Evolutionary conservation across 2,113 vertebrate genomes (phyloP).

Genomic region (Scophthalmus maximus): DNA sequence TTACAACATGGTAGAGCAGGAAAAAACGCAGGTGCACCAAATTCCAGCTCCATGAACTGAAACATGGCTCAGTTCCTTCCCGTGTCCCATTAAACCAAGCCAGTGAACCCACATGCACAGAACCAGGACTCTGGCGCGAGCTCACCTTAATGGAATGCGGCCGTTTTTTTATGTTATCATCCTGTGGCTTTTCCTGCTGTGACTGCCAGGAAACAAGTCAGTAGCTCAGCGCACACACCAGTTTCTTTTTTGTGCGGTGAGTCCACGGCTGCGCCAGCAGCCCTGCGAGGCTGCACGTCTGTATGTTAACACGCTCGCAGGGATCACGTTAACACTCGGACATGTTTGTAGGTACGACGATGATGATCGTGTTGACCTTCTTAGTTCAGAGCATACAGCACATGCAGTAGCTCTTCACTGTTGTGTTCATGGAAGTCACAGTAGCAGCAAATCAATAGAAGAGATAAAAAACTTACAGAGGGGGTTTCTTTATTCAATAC

Average conservation of each 20-base stretch:
- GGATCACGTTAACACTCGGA: too few species aligned
- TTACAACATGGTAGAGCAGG: not conserved
- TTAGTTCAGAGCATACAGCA: too few species aligned
- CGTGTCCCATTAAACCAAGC: not conserved
- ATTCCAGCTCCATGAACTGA: not conserved
- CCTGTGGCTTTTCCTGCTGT: not conserved
- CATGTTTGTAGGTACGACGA: too few species aligned
- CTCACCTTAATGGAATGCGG: slow-evolving; percentile 13
- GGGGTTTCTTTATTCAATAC: too few species aligned
- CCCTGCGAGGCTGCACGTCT: not conserved
- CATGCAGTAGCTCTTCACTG: too few species aligned
- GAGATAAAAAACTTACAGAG: too few species aligned
- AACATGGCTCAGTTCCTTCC: not conserved
- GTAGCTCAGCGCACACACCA: not conserved
- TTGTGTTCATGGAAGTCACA: too few species aligned
- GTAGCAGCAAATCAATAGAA: too few species aligned
- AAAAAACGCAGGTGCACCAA: not conserved
- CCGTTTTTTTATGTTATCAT: slow-evolving; percentile 6
- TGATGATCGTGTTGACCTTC: too few species aligned
- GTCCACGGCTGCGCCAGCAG: not conserved
- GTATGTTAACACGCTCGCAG: too few species aligned
- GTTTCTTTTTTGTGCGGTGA: not conserved
- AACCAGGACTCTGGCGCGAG: not conserved
- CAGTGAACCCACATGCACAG: not conserved
- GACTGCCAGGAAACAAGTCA: not conserved